Evolutionary conservation across 2,113 vertebrate species (phyloP).

Genomic region (Pteronura brasiliensis): DNA sequence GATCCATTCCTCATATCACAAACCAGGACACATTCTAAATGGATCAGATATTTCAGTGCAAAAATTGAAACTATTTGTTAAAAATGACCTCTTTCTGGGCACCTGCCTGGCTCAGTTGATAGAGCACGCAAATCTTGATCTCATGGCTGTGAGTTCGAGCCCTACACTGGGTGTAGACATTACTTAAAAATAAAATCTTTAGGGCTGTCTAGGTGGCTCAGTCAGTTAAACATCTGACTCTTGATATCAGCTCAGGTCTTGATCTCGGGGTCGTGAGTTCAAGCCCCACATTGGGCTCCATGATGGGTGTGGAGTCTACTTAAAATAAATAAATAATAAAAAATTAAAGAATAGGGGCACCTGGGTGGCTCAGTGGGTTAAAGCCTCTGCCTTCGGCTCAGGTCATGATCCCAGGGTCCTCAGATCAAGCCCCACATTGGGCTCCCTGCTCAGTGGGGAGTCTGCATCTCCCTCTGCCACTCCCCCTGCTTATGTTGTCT

Average conservation of each 20-base stretch:
- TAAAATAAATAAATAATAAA: too few species aligned
- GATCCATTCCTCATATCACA: not conserved
- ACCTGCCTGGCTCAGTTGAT: not conserved
- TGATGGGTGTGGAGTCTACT: too few species aligned
- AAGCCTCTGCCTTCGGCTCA: too few species aligned
- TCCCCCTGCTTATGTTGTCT: too few species aligned
- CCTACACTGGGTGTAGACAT: not conserved
- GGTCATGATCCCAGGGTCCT: too few species aligned
- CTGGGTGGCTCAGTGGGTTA: too few species aligned
- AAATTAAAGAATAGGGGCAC: too few species aligned
- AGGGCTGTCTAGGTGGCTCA: not conserved
- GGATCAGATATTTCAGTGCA: not conserved
- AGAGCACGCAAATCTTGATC: not conserved
- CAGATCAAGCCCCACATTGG: too few species aligned
- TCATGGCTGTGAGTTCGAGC: not conserved
- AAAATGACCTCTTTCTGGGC: not conserved
- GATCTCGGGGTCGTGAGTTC: too few species aligned
- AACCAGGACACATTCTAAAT: not conserved
- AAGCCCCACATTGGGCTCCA: too few species aligned
- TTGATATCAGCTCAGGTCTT: not conserved
- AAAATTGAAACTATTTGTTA: constrained; percentile 28
- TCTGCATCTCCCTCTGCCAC: too few species aligned
- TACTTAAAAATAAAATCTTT: not conserved
- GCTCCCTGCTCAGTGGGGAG: too few species aligned
- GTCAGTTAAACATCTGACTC: not conserved